Evolutionary conservation across 2,113 vertebrate species (phyloP).

Genomic region (Calyptommatus sinebrachiatus): DNA sequence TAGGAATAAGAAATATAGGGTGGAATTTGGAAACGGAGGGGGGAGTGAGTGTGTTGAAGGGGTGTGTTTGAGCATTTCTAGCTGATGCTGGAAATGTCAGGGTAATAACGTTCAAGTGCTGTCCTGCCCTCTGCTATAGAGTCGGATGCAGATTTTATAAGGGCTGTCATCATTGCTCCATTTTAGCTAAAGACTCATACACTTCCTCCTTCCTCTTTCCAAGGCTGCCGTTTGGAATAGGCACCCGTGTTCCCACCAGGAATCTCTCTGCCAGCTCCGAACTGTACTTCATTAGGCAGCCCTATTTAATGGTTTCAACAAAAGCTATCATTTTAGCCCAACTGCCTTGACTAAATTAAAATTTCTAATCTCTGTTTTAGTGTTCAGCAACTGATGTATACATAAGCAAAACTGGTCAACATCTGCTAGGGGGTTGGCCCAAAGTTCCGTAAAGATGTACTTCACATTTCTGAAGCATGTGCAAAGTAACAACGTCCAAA

Average conservation of each 20-base stretch:
- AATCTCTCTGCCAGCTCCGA: constrained; percentile 72
- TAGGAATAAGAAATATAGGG: constrained; percentile 60
- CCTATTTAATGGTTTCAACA: constrained; percentile 82
- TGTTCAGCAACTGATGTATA: constrained; percentile 84
- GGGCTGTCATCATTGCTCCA: constrained; percentile 48
- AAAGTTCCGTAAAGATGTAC: constrained; percentile 82
- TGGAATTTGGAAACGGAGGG: constrained; percentile 2
- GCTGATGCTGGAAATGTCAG: constrained; percentile 71
- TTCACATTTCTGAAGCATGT: constrained; percentile 84
- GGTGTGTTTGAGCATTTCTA: constrained; percentile 49
- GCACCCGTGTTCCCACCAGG: constrained; percentile 64
- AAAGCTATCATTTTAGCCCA: constrained; percentile 87
- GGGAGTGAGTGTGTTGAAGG: neutral
- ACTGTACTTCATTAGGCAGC: constrained; percentile 85
- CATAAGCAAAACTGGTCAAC: constrained; percentile 82
- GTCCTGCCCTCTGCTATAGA: constrained; percentile 51
- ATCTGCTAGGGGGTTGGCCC: constrained; percentile 84
- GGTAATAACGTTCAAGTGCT: constrained; percentile 56
- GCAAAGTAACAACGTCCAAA: constrained; percentile 79
- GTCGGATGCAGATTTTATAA: constrained; percentile 39
- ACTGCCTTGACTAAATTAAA: constrained; percentile 87
- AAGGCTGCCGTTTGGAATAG: constrained; percentile 71
- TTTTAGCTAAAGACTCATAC: constrained; percentile 53
- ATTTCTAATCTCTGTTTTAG: constrained; percentile 85
- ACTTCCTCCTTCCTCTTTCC: constrained; percentile 65